Base-by-base conservation (phyloP, 2,888 invertebrate species). In the Chrysotoxum bicinctum region DNA sequence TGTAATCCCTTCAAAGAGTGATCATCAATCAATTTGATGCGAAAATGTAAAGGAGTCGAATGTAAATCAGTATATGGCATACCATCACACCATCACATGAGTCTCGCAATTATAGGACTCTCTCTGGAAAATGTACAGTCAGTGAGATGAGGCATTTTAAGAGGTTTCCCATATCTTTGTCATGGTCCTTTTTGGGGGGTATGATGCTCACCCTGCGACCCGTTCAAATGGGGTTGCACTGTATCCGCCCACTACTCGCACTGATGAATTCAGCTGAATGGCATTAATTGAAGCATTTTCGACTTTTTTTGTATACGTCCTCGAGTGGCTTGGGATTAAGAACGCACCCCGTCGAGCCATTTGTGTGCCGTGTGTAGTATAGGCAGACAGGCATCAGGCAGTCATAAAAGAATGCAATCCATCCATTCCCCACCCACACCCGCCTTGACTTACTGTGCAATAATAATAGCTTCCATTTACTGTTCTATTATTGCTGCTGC, bases 231-330 rank as follows among this genome's bases (percentile, higher is more conserved):
- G 56, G 66, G 40, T 54, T 82, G 68, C 60, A 68, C 66, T 43
- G 66, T 70, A 35, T 14, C 72, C 76, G 81, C 81, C 81, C 72
- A 81, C 76, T 60, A 81, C 72, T 68, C 84, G 40, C 50, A 9
- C 70, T 40, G 50, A 35, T 70, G 52, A 62, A 60, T 56, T 45
- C 62, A 45, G 37, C 72, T 85, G 85, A 85, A 81, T 85, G 69
- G 81, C 40, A 85, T 81, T 85, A 85, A 85, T 85, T 85, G 85
- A 85, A 85, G 76, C 85, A 62, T 85, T 85, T 85, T 85, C 81
- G 85, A 85, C 85, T 85, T 81, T 76, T 81, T 74, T 85, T 81
- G 72, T 81, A 50, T 76, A 45, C 56, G 81, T 43, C 68, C 62
- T 73, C 73, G 73, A 81, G 81, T 81, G 56, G 70, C 19, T 43